phyloP scores from a whole-genome alignment of 1,140 invertebrate species.

The Cyphomyrmex costatus region DNA sequence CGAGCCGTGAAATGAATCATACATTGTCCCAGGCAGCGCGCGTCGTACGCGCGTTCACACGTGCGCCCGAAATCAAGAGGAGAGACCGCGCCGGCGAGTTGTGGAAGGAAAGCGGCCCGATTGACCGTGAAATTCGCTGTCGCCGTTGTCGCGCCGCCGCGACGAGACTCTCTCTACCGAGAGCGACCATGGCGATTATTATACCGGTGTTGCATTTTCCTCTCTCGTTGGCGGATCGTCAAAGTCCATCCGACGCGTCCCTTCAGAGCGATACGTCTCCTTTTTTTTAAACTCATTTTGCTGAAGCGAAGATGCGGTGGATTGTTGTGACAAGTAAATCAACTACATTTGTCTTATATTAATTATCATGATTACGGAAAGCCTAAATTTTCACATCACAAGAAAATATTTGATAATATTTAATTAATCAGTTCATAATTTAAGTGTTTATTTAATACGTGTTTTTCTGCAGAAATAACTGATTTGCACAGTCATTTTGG shows the following conservation, averaged over 20 bases:
- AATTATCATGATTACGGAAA: not conserved
- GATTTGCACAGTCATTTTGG: not conserved
- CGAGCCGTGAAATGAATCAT: slow-evolving; percentile 77
- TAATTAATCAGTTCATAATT: not conserved
- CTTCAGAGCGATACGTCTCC: not conserved
- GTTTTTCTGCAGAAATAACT: not conserved
- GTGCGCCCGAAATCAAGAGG: slow-evolving; percentile 73
- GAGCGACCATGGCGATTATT: slow-evolving; percentile 36
- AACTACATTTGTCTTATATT: not conserved
- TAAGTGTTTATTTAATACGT: too few species aligned
- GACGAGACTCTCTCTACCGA: slow-evolving; percentile 86
- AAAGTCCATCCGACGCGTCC: not conserved
- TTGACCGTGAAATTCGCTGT: slow-evolving; percentile 72
- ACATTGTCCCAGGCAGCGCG: slow-evolving; percentile 40
- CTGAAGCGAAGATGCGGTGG: not conserved
- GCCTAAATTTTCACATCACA: not conserved
- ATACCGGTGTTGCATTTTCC: not conserved
- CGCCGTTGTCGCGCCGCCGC: not conserved
- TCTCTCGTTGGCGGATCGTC: not conserved
- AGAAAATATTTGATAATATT: not conserved
- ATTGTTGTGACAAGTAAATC: not conserved
- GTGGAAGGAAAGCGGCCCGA: slow-evolving; percentile 63
- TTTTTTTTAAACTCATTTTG: not conserved
- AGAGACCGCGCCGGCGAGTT: slow-evolving; percentile 39
- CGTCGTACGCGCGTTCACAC: slow-evolving; percentile 84